phyloP scores from a whole-genome alignment of 2,113 vertebrate species.

The Mugil cephalus region DNA sequence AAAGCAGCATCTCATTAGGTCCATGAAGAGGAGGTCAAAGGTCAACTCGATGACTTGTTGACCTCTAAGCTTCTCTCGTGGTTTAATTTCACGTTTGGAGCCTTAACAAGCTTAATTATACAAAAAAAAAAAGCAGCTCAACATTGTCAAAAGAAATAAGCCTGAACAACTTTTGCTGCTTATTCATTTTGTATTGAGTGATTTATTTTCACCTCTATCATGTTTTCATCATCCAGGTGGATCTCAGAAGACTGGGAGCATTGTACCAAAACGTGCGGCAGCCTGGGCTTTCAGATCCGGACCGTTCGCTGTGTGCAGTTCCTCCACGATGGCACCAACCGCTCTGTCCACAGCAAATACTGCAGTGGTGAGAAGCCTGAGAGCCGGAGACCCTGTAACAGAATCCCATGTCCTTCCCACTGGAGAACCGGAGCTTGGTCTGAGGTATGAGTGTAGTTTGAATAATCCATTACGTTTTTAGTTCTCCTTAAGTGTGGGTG shows the following conservation, averaged over 20 bases:
- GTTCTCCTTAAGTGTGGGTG: neutral
- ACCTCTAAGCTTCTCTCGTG: too few relatives aligned
- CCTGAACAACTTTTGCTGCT: too few relatives aligned
- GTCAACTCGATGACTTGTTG: too few relatives aligned
- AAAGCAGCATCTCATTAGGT: too few relatives aligned
- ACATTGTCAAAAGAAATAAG: too few relatives aligned
- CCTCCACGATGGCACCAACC: slow-evolving; percentile 87
- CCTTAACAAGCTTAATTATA: too few relatives aligned
- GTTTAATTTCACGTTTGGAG: too few relatives aligned
- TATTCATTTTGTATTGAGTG: too few relatives aligned
- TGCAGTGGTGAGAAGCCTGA: slow-evolving; percentile 91
- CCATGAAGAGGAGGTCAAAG: too few relatives aligned
- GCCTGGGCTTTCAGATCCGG: slow-evolving; percentile 93
- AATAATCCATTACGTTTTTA: neutral
- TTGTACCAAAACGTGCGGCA: slow-evolving; percentile 94
- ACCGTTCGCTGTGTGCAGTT: slow-evolving; percentile 91
- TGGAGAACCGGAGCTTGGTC: slow-evolving; percentile 95
- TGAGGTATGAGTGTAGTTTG: slow-evolving; percentile 66
- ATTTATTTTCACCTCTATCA: neutral
- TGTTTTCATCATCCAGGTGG: slow-evolving; percentile 85
- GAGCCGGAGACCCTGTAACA: slow-evolving; percentile 89
- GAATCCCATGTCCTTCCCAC: slow-evolving; percentile 86
- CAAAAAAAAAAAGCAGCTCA: too few relatives aligned
- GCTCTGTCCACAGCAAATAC: slow-evolving; percentile 92
- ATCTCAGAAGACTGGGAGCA: slow-evolving; percentile 94